These are phyloP conservation scores for Mya arenaria DNA, from an alignment of 1,140 invertebrate species.

Conservation along the genomic window DNA sequence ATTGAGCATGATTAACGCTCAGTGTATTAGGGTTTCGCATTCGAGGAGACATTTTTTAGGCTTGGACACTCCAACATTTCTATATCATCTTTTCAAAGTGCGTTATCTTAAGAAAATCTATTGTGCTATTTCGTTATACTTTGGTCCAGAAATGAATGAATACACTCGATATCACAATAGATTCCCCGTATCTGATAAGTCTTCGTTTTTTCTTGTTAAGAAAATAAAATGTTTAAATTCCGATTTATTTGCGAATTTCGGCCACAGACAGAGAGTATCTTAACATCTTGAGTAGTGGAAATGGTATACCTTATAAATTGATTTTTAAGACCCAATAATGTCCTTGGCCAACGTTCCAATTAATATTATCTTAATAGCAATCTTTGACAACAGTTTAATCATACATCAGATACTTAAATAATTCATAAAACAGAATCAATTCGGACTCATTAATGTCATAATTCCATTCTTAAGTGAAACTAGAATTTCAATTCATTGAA, in stretches of 20 bases:
- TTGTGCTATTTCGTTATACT: background rate
- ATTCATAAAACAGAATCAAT: no score
- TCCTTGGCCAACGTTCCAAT: background rate
- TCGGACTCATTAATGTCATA: no score
- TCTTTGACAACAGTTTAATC: no score
- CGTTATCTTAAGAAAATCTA: background rate
- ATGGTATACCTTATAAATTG: conserved; percentile 1
- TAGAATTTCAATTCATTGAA: background rate
- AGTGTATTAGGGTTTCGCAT: no score
- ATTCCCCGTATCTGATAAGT: background rate
- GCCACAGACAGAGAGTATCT: background rate
- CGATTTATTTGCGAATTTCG: background rate
- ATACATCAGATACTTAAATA: no score
- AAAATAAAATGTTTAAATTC: background rate
- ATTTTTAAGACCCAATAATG: background rate
- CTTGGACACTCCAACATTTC: no score
- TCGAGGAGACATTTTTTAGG: no score
- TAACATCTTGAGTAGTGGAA: background rate
- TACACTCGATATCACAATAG: background rate
- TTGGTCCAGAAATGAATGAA: background rate
- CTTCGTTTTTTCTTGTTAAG: background rate
- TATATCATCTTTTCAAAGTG: background rate
- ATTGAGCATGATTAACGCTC: no score
- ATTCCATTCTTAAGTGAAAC: no score
- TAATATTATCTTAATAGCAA: background rate